Base-by-base conservation (phyloP, 2,888 invertebrate species). In the Lasiommata megera region DNA sequence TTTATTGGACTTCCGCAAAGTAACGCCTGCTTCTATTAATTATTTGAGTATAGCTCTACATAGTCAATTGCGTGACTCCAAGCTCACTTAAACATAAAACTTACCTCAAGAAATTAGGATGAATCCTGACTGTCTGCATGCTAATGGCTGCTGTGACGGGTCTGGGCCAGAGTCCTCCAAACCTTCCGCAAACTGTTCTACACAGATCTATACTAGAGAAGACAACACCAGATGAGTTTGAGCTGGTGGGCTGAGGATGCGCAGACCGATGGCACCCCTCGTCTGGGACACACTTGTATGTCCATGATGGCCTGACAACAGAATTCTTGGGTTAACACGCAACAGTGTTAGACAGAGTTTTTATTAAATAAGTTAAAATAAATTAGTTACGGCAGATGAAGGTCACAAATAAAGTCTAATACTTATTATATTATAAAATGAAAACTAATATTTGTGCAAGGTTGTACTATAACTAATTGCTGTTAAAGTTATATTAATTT, bases 121-220 rank as follows among this genome's bases (percentile, higher is more conserved):
- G 92, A 63, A 94, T 92, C 58, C 82, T 82, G 0, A 93, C 84
- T 0, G 92, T 84, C 62, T 84, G 82, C 60, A 64, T 69, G 55
- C 84, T 80, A 2, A 90, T 63, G 0, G 87, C 87, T 0, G 87
- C 90, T 0, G 86, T 89, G 1, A 93, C 92, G 0, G 95, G 95
- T 69, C 86, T 81, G 0, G 95, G 95, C 95, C 95, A 95, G 12
- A 95, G 84, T 0, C 93, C 91, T 0, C 95, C 94, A 67, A 92
- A 93, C 34, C 91, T 80, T 0, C 94, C 95, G 67, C 95, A 95
- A 0, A 93, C 93, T 6, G 95, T 84, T 16, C 94, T 90, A 68
- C 95, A 95, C 38, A 93, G 85, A 59, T 93, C 92, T 63, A 94
- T 76, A 54, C 92, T 93, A 36, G 76, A 70, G 69, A 82, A 91